A percentile compares a stretch with the other conserved stretches of the same genome.
Evolutionary conservation across 2,797 vertebrate genomes (phyloP).

Genomic region (Strix occidentalis): DNA sequence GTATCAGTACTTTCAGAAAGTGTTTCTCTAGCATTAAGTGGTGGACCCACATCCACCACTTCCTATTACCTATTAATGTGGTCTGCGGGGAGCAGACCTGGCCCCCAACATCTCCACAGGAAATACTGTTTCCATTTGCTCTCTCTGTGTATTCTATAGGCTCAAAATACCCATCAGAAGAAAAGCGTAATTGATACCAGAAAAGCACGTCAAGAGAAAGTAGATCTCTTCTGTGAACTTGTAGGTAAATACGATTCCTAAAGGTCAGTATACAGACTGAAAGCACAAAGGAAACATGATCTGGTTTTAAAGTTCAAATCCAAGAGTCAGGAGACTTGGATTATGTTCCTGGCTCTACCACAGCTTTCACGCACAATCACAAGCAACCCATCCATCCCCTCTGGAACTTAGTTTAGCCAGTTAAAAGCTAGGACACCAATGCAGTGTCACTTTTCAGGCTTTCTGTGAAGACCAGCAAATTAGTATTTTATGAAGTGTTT

Average conservation of each 20-base stretch:
- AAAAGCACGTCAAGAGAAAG: constrained; percentile 66
- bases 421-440: background rate
- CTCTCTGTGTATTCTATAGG: constrained; percentile 48
- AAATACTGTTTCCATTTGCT: constrained; percentile 19
- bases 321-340: constrained; percentile 58
- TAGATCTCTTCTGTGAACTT: constrained; percentile 54
- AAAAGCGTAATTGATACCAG: constrained; percentile 52
- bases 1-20: background rate
- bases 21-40: background rate
- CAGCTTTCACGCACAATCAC: background rate
- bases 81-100: background rate
- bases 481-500: background rate
- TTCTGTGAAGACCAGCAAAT: background rate
- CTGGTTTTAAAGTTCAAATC: constrained; percentile 57
- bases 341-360: constrained; percentile 33
- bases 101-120: background rate
- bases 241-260: constrained; percentile 18
- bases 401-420: background rate
- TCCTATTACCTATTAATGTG: background rate
- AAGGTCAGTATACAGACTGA: constrained; percentile 48
- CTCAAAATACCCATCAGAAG: constrained; percentile 62
- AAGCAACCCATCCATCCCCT: background rate
- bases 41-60: background rate
- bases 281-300: constrained; percentile 60
- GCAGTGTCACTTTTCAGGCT: background rate